phyloP scores from a whole-genome alignment of 2,797 vertebrate species.

The Labeo calbasu region DNA sequence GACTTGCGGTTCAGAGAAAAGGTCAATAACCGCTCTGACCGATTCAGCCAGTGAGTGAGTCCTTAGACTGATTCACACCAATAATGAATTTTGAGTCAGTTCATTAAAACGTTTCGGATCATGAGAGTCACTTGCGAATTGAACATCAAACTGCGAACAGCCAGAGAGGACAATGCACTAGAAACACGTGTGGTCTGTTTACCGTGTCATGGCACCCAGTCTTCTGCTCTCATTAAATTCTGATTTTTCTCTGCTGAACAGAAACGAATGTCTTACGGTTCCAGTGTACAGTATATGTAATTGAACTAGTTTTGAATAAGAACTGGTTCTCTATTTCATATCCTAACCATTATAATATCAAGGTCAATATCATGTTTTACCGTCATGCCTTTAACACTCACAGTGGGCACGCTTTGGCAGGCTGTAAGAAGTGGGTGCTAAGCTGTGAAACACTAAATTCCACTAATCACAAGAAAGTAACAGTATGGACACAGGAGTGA shows the following conservation, averaged over 20 bases:
- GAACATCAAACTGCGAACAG: not conserved
- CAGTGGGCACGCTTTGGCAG: not conserved
- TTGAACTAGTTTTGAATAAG: not conserved
- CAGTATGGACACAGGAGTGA: not conserved
- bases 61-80: conserved; percentile 4
- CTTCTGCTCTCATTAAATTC: not conserved
- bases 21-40: not conserved
- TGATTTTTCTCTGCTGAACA: not conserved
- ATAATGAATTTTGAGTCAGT: conserved; percentile 1
- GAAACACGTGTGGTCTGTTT: not conserved
- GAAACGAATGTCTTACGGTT: not conserved
- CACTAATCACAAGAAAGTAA: conserved; percentile 47
- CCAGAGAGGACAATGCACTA: not conserved
- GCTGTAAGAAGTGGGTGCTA: conserved; percentile 47
- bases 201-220: not conserved
- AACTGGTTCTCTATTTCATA: no score
- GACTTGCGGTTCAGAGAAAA: not conserved
- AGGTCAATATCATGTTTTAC: not conserved
- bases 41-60: not conserved
- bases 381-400: not conserved
- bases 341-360: no score
- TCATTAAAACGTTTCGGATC: not conserved
- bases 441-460: conserved; percentile 50
- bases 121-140: not conserved
- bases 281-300: no score